phyloP scores from a whole-genome alignment of 2,797 vertebrate species.

The Scolopax rusticola region DNA sequence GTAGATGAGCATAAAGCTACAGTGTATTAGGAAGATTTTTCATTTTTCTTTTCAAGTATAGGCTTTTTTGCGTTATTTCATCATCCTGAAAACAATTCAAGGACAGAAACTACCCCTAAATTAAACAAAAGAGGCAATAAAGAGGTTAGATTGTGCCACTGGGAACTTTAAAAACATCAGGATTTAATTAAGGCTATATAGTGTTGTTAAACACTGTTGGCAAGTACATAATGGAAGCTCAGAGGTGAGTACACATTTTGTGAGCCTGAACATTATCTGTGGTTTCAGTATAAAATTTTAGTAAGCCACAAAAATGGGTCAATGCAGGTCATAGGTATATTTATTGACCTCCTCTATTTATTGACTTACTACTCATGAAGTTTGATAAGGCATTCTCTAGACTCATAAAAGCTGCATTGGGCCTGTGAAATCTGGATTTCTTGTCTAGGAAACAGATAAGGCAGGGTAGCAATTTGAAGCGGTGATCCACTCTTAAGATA shows the following conservation, averaged over 20 bases:
- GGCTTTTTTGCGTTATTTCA: neutral
- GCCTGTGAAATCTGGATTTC: neutral
- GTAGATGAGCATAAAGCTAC: neutral
- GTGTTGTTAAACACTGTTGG: neutral
- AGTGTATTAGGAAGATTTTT: neutral
- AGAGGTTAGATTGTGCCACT: constrained; percentile 4
- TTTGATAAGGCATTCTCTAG: neutral
- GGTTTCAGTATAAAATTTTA: neutral
- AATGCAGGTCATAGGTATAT: neutral
- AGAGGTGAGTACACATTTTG: neutral
- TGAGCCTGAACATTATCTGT: neutral
- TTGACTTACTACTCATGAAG: neutral
- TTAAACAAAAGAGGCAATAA: neutral
- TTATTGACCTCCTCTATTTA: neutral
- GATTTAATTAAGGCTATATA: constrained; percentile 25
- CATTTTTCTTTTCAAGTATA: neutral
- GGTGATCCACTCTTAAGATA: neutral
- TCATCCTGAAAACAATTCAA: neutral
- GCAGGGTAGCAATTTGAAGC: neutral
- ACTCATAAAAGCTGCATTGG: neutral
- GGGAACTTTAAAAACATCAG: constrained; percentile 9
- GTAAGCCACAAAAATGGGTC: neutral
- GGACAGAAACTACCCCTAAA: neutral
- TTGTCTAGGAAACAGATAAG: neutral
- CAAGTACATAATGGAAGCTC: neutral